Percentiles rank a stretch among this genome's conserved stretches.
These are phyloP conservation scores for Elgonia sp. DNA, from an alignment of 2,888 invertebrate species.

Conservation along the genomic window DNA sequence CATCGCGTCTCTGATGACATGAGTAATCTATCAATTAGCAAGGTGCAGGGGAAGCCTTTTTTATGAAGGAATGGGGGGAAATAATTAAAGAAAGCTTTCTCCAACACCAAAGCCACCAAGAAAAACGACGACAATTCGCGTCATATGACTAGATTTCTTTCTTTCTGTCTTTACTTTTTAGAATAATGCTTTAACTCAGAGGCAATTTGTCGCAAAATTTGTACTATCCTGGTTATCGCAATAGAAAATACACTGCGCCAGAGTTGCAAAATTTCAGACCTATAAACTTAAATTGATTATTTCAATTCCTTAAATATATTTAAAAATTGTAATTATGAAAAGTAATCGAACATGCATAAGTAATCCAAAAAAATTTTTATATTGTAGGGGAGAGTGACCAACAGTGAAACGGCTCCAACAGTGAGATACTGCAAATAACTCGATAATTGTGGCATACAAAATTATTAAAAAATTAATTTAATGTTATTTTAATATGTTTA, in stretches of 20 bases:
- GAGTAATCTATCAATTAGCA: slow-evolving; percentile 68
- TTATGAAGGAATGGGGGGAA: slow-evolving; percentile 26
- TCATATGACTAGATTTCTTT: slow-evolving; percentile 29
- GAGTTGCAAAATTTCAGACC: slow-evolving; percentile 31
- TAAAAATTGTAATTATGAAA: no score
- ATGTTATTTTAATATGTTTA: no score
- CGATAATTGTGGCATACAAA: no score
- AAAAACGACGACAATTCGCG: slow-evolving; percentile 36
- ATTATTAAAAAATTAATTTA: no score
- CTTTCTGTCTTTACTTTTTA: neutral
- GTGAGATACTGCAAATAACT: no score
- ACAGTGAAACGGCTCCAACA: no score
- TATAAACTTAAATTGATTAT: neutral
- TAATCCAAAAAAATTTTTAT: no score
- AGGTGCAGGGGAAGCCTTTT: slow-evolving; percentile 60
- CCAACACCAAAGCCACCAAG: slow-evolving; percentile 67
- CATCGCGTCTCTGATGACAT: slow-evolving; percentile 52
- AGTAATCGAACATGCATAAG: no score
- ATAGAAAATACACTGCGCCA: slow-evolving; percentile 54
- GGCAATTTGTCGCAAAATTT: slow-evolving; percentile 60
- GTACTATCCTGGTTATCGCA: slow-evolving; percentile 60
- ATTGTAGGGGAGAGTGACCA: no score
- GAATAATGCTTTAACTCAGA: slow-evolving; percentile 68
- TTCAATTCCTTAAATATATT: no score
- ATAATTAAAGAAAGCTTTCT: slow-evolving; percentile 61